Conservation (phyloP, 1,140 invertebrate genomes). For the Sitobion miscanthi region DNA sequence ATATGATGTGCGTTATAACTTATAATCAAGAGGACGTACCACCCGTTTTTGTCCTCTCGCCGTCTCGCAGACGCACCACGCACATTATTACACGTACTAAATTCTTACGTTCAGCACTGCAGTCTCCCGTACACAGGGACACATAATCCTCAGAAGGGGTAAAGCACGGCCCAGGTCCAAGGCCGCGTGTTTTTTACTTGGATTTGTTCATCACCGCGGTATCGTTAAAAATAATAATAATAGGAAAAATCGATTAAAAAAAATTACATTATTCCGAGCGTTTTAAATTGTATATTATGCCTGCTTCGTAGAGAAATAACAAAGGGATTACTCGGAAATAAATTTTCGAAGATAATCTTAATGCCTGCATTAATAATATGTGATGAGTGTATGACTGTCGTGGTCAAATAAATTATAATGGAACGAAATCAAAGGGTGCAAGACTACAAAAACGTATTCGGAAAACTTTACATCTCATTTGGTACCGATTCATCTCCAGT, state of each 20-base stretch:
- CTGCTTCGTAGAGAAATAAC: not conserved
- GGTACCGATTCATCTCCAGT: no score
- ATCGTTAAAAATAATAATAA: no score
- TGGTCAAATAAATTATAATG: not conserved
- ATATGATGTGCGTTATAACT: not conserved
- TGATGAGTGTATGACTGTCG: not conserved
- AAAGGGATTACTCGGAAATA: not conserved
- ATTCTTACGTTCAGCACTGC: not conserved
- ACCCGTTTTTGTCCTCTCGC: not conserved
- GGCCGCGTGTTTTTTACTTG: not conserved
- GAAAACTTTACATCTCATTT: no score
- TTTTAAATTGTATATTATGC: not conserved
- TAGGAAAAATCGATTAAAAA: no score
- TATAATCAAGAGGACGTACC: not conserved
- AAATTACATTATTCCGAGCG: not conserved
- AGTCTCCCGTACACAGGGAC: not conserved
- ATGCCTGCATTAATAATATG: not conserved
- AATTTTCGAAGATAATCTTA: not conserved
- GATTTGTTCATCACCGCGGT: no score
- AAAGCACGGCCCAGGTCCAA: not conserved
- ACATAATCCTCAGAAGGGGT: not conserved
- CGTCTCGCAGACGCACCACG: not conserved
- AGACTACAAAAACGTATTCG: no score
- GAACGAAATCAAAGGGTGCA: no score
- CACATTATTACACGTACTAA: not conserved